These are phyloP conservation scores for Pogonocichla stellata DNA, from an alignment of 2,113 vertebrate genomes.

Conservation along the genomic window DNA sequence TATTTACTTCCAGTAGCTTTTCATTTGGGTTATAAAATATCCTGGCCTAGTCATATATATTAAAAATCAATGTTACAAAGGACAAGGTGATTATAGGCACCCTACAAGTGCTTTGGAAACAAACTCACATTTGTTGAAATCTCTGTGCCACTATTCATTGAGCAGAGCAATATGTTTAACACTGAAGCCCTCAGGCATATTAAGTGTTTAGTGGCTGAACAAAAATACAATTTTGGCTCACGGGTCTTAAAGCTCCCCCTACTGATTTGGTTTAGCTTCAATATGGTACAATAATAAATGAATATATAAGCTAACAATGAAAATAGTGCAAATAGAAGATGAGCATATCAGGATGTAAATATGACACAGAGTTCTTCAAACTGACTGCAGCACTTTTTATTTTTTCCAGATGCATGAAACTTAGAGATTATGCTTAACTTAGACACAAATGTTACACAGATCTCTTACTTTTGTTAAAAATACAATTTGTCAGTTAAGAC, in stretches of 20 bases:
- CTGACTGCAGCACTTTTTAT: not conserved
- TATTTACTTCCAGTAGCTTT: conserved; percentile 42
- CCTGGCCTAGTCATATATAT: conserved; percentile 6
- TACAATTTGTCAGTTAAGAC: not conserved
- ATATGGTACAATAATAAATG: not conserved
- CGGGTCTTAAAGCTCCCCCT: conserved; percentile 25
- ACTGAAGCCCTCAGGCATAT: not conserved
- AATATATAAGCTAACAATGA: not conserved
- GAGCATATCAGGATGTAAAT: not conserved
- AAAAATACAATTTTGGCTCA: not conserved
- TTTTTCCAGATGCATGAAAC: not conserved
- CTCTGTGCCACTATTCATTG: conserved; percentile 1
- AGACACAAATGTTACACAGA: not conserved
- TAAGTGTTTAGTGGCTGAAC: not conserved
- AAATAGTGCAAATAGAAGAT: not conserved
- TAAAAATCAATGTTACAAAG: conserved; percentile 62
- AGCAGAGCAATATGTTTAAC: conserved; percentile 33
- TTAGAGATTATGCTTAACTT: not conserved
- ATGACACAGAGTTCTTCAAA: not conserved
- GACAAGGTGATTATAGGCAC: conserved; percentile 32
- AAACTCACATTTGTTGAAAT: conserved; percentile 48
- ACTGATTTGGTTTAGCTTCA: not conserved
- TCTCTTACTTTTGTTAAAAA: not conserved
- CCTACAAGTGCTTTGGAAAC: conserved; percentile 39
- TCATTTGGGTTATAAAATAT: conserved; percentile 30